phyloP scores from a whole-genome alignment of 2,888 invertebrate genomes.

The Chymomyza caudatula region DNA sequence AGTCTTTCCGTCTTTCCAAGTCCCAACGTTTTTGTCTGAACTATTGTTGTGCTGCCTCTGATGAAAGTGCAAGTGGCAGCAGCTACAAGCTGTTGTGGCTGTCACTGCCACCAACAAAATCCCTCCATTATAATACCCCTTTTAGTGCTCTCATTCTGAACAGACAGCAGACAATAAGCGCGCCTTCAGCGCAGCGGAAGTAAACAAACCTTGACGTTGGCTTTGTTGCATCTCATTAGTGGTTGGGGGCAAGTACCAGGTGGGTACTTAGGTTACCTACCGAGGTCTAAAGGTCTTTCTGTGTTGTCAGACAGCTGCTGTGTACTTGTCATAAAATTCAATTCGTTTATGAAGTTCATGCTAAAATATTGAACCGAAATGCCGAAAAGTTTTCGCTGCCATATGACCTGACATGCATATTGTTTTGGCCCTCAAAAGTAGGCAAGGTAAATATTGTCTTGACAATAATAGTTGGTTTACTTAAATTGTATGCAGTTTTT shows the following conservation, averaged over 20 bases:
- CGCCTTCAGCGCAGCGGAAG: conserved; percentile 50
- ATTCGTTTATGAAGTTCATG: not conserved
- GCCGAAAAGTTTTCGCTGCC: conserved; percentile 35
- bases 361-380: conserved; percentile 19
- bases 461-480: not conserved
- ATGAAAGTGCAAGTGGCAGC: conserved; percentile 52
- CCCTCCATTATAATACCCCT: conserved; percentile 22
- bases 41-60: conserved; percentile 29
- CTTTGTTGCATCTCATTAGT: conserved; percentile 62
- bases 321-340: not conserved
- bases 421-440: conserved; percentile 34
- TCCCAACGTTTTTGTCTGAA: conserved; percentile 6
- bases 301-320: conserved; percentile 5
- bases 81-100: conserved; percentile 47
- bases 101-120: conserved; percentile 37
- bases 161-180: conserved; percentile 16
- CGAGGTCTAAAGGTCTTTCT: not conserved
- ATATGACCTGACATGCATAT: conserved; percentile 4
- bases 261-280: not conserved
- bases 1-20: not conserved
- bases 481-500: not conserved
- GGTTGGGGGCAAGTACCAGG: conserved; percentile 1
- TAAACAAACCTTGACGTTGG: conserved; percentile 65
- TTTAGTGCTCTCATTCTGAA: not conserved
- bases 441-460: conserved; percentile 38